Conservation (phyloP, 2,113 vertebrate species). For the Miniopterus natalensis region DNA sequence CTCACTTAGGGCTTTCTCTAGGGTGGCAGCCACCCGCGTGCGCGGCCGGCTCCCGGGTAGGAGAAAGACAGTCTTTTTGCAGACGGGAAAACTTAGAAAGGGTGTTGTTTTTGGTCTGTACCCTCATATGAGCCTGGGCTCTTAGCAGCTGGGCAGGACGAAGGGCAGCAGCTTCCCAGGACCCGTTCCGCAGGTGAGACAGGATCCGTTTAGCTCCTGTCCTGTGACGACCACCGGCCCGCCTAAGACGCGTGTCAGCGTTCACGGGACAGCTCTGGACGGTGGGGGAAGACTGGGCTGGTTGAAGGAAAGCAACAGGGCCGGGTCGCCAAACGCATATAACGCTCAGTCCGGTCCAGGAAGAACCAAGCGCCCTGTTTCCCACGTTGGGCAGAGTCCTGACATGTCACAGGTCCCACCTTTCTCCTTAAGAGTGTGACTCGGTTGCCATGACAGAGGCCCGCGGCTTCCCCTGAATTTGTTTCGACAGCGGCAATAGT, state of each 20-base stretch:
- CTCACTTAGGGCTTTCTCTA: not conserved
- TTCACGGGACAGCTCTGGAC: not conserved
- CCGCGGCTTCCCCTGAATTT: not conserved
- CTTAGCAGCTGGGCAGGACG: not conserved
- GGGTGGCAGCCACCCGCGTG: rapidly evolving
- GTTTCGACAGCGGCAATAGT: not conserved
- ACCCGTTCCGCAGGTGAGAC: not conserved
- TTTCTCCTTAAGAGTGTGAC: not conserved
- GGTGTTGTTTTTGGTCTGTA: not conserved
- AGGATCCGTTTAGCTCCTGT: rapidly evolving
- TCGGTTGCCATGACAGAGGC: constrained; percentile 12
- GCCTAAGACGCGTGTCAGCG: rapidly evolving
- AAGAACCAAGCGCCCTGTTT: not conserved
- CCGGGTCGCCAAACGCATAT: rapidly evolving
- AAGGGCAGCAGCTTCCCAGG: not conserved
- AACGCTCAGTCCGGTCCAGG: rapidly evolving
- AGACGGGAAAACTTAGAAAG: not conserved
- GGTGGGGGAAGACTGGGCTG: rapidly evolving
- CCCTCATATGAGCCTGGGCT: not conserved
- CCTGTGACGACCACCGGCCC: rapidly evolving
- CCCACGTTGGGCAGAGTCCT: not conserved
- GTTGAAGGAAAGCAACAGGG: not conserved
- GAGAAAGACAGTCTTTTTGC: not conserved
- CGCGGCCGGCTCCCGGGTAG: rapidly evolving
- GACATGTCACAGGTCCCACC: rapidly evolving